These are phyloP conservation scores for Synergus japonicus DNA, from an alignment of 2,888 invertebrate genomes.

Conservation along the genomic window DNA sequence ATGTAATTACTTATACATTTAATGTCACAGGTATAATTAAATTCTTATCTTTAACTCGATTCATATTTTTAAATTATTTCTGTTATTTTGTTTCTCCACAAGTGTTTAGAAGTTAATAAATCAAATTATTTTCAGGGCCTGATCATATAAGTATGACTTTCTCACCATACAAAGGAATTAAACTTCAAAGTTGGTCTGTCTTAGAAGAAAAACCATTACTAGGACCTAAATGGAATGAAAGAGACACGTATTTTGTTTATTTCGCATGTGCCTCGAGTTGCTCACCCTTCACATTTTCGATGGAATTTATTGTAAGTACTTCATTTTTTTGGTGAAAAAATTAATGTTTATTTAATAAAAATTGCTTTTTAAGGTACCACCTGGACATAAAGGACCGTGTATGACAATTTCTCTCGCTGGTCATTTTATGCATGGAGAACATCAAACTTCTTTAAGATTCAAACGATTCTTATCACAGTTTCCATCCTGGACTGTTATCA, in stretches of 20 bases:
- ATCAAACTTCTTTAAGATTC: constrained; percentile 79
- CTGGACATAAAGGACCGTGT: constrained; percentile 73
- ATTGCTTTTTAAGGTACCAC: constrained; percentile 73
- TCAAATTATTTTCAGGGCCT: constrained; percentile 79
- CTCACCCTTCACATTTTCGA: constrained; percentile 80
- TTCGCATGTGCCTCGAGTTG: constrained; percentile 82
- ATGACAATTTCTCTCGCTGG: constrained; percentile 82
- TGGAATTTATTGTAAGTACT: constrained; percentile 81
- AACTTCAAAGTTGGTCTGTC: constrained; percentile 81
- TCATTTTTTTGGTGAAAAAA: background rate
- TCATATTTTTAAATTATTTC: background rate
- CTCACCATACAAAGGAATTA: constrained; percentile 80
- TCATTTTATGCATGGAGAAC: constrained; percentile 81
- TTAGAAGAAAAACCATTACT: constrained; percentile 79
- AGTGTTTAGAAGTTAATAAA: constrained; percentile 17
- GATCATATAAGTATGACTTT: constrained; percentile 84
- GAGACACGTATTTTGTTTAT: constrained; percentile 84
- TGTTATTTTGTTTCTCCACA: constrained; percentile 31
- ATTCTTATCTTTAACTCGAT: constrained; percentile 15
- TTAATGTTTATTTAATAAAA: background rate
- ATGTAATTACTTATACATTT: constrained; percentile 77
- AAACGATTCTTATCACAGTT: constrained; percentile 80
- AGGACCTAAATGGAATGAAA: constrained; percentile 79
- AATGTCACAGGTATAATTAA: constrained; percentile 77
- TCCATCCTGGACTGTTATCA: constrained; percentile 83